phyloP scores from a whole-genome alignment of 2,797 vertebrate species.

The Clarias platycephalus region DNA sequence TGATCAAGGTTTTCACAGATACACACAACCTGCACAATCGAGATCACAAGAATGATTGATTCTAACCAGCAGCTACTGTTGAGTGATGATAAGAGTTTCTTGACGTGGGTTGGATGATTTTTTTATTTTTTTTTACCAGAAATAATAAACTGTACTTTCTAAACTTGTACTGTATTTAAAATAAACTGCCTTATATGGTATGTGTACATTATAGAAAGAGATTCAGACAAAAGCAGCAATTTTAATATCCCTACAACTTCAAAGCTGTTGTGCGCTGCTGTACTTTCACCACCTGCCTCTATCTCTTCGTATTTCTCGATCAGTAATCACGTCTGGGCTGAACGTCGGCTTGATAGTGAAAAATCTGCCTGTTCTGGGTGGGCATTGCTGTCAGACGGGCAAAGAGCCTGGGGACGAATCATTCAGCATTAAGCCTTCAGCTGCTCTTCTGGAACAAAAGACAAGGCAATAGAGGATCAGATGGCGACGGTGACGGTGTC shows the following conservation, averaged over 20 bases:
- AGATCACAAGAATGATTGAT: background rate
- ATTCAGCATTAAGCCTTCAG: constrained; percentile 24
- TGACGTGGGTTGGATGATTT: background rate
- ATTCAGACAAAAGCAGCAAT: background rate
- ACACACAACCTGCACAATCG: background rate
- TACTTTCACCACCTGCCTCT: background rate
- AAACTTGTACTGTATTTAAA: background rate
- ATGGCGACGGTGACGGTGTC: constrained; percentile 14
- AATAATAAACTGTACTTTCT: background rate
- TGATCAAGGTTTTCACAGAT: background rate
- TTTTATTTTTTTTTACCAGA: background rate
- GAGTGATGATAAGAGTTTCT: background rate
- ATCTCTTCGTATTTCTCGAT: background rate
- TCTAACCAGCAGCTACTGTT: background rate
- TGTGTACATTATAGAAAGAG: background rate
- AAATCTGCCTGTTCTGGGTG: constrained; percentile 13
- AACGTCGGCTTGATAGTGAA: constrained; percentile 5
- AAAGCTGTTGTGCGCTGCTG: background rate
- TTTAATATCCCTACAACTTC: background rate
- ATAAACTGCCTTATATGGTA: background rate
- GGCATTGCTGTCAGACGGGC: constrained; percentile 13
- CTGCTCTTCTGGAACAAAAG: constrained; percentile 25
- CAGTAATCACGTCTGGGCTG: background rate
- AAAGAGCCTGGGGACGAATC: constrained; percentile 35
- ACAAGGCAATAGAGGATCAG: constrained; percentile 10